Conservation (phyloP, 2,888 invertebrate genomes). For the Watsonalla binaria region DNA sequence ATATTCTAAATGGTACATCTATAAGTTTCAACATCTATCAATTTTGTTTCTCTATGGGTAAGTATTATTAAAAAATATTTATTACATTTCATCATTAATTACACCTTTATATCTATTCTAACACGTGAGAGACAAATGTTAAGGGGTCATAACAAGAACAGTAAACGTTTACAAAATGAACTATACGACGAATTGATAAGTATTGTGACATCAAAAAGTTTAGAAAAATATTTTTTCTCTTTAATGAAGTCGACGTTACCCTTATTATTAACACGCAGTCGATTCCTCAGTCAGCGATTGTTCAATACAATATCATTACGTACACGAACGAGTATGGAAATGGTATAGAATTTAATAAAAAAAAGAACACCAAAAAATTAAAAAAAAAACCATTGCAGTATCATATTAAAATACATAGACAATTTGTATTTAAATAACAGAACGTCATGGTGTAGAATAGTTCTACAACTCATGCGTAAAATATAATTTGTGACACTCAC, state of each 20-base stretch:
- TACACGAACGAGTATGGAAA: slow-evolving; percentile 6
- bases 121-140: slow-evolving; percentile 28
- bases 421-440: not conserved
- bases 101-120: slow-evolving; percentile 8
- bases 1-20: slow-evolving; percentile 39
- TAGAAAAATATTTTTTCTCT: slow-evolving; percentile 72
- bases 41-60: slow-evolving; percentile 33
- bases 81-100: slow-evolving; percentile 19
- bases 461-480: slow-evolving; percentile 1
- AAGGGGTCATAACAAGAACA: slow-evolving; percentile 52
- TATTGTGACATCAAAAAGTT: slow-evolving; percentile 71
- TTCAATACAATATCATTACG: slow-evolving; percentile 17
- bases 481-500: slow-evolving; percentile 53
- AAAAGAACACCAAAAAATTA: too few relatives aligned
- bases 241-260: slow-evolving; percentile 60
- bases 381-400: not conserved
- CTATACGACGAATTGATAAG: slow-evolving; percentile 46
- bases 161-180: slow-evolving; percentile 62
- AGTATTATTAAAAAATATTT: slow-evolving; percentile 42
- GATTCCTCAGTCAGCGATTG: slow-evolving; percentile 66
- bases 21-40: slow-evolving; percentile 66
- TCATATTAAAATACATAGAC: too few relatives aligned
- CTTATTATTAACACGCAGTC: slow-evolving; percentile 66
- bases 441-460: not conserved
- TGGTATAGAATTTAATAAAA: not conserved